Evolutionary conservation across 2,888 invertebrate genomes (phyloP).

Genomic region (Phasia obesa): DNA sequence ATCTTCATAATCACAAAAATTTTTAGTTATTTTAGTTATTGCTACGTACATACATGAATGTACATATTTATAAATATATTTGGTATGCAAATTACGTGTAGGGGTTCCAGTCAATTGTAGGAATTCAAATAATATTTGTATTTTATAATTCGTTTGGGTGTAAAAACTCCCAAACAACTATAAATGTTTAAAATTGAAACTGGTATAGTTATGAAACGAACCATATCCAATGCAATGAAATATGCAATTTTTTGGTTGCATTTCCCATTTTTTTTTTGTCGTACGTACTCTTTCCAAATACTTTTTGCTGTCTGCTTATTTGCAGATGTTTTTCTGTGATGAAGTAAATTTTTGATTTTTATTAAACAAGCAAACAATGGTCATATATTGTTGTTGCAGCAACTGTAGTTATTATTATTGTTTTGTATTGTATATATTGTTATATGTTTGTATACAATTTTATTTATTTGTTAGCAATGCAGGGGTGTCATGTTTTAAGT

Average conservation of each 20-base stretch:
- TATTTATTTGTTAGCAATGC: conserved; percentile 62
- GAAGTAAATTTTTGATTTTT: conserved; percentile 54
- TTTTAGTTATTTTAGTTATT: no score
- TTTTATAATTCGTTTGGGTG: no score
- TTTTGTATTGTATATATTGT: conserved; percentile 19
- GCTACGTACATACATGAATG: no score
- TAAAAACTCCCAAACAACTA: no score
- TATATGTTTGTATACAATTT: conserved; percentile 27
- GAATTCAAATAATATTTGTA: no score
- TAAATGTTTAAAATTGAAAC: no score
- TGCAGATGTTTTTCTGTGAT: conserved; percentile 16
- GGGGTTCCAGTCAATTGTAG: no score
- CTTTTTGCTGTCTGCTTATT: conserved; percentile 19
- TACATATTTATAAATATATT: no score
- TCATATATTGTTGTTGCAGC: conserved; percentile 38
- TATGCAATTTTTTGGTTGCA: neutral
- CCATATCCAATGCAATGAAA: neutral
- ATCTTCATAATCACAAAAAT: no score
- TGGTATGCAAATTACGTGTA: no score
- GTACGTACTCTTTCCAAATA: conserved; percentile 2
- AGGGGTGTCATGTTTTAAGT: conserved; percentile 63
- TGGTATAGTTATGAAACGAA: neutral
- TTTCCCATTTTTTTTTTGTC: neutral
- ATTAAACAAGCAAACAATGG: conserved; percentile 50
- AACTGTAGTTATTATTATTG: conserved; percentile 25